phyloP scores from a whole-genome alignment of 1,140 invertebrate genomes.

The Cydia strobilella region DNA sequence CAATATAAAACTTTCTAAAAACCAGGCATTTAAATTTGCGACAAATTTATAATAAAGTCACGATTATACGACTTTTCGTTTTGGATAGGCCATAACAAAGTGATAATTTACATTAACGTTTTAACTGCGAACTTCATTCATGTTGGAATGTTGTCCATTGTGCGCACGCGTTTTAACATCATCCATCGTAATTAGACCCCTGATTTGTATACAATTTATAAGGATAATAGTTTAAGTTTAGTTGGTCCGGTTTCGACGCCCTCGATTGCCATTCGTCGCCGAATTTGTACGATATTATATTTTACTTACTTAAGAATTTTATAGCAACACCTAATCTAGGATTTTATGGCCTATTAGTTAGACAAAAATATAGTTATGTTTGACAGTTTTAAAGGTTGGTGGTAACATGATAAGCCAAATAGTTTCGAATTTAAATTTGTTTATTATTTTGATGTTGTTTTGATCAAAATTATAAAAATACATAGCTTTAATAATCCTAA shows the following conservation, averaged over 20 bases:
- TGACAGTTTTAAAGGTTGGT: constrained; percentile 21
- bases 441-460: not conserved
- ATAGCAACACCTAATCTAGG: constrained; percentile 13
- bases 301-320: constrained; percentile 18
- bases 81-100: constrained; percentile 23
- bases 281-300: constrained; percentile 26
- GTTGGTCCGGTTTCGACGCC: not conserved
- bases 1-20: constrained; percentile 20
- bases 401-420: not conserved
- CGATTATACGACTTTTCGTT: not conserved
- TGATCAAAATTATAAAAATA: not conserved
- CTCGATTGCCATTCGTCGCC: not conserved
- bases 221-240: not conserved
- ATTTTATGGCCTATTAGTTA: constrained; percentile 22
- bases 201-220: not conserved
- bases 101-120: constrained; percentile 14
- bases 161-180: not conserved
- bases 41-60: constrained; percentile 1
- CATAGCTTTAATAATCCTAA: too few relatives aligned
- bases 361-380: constrained; percentile 11
- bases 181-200: not conserved
- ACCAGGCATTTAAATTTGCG: constrained; percentile 1
- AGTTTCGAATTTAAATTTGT: not conserved
- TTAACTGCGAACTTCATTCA: constrained; percentile 21
- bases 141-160: constrained; percentile 25